Base-by-base conservation (phyloP, 2,888 invertebrate genomes). In the Lycophotia porphyrea region DNA sequence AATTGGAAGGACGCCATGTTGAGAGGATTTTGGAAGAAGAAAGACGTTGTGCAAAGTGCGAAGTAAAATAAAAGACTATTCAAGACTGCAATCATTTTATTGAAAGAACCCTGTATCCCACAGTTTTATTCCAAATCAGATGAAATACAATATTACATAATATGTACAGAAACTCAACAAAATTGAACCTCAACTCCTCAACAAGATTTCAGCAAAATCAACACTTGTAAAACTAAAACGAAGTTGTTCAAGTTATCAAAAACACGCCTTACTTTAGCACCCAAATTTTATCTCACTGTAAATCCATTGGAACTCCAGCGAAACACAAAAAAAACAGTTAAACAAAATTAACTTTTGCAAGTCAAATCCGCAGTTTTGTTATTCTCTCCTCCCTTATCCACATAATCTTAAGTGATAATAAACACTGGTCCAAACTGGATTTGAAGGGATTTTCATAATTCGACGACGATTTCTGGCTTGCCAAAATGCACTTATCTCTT, bases 321-420 rank as follows among this genome's bases (percentile, higher is more conserved):
- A 44, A 70, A 63, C 31, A 39, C 11, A 55, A 76, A 60, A 66
- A 68, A 64, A 63, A 3, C 47, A 47, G 36, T 36, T 64, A 49
- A 72, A 74, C 60, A 70, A 72, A 78, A 70, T 78, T 70, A 71
- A 74, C 70, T 58, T 60, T 44, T 18, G 34, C 63, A 58, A 74
- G 63, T 72, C 27, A 66, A 77, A 75, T 61, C 71, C 74, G n/a
- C 63, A 75, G 74, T 81, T 64, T 47, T 72, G 64, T 79, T 77
- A 39, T 78, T 78, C 64, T 44, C 13, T 60, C 27, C 39, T 31
- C 44, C 18, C 61, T 84, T 44, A 78, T 74, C 77, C 73, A 75
- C 73, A 80, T 84, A 66, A 69, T 75, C 42, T 79, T 65, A 76
- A 86, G 82, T 80, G 71, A 86, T 81, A 82, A 77, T 80, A 86